phyloP scores from a whole-genome alignment of 1,140 invertebrate genomes.

The Pseudomyrmex flavicornis region DNA sequence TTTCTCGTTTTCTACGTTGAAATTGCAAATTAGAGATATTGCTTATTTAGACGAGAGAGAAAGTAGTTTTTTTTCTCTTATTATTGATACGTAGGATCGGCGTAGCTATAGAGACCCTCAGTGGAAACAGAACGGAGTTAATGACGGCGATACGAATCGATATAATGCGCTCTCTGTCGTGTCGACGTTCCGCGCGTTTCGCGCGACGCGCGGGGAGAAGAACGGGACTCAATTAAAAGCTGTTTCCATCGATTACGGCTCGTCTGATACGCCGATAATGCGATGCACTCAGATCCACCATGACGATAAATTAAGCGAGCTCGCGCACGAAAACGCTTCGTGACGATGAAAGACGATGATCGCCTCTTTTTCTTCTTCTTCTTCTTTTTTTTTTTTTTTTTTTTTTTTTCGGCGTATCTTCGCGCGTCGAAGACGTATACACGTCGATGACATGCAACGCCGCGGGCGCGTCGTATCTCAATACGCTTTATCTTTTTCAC shows the following conservation, averaged over 20 bases:
- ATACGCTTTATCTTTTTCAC: constrained; percentile 53
- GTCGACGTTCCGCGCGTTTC: constrained; percentile 33
- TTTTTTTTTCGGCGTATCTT: background rate
- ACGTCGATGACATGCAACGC: background rate
- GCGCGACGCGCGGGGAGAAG: background rate
- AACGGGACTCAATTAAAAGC: constrained; percentile 46
- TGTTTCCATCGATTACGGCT: constrained; percentile 55
- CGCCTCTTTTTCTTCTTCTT: background rate
- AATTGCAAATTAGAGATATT: background rate
- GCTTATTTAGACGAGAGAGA: background rate
- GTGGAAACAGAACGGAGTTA: constrained; percentile 56
- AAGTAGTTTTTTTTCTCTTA: background rate
- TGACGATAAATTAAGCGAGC: constrained; percentile 38
- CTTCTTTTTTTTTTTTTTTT: background rate
- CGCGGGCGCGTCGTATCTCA: constrained; percentile 3
- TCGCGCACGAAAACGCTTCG: constrained; percentile 16
- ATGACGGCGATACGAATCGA: constrained; percentile 59
- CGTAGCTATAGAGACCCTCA: constrained; percentile 56
- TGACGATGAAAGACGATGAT: constrained; percentile 12
- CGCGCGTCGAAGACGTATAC: background rate
- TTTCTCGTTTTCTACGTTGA: background rate
- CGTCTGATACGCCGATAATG: constrained; percentile 48
- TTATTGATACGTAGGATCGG: constrained; percentile 40
- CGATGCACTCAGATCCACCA: constrained; percentile 30
- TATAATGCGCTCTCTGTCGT: constrained; percentile 39